These are phyloP conservation scores for Meganola albula DNA, from an alignment of 2,888 invertebrate genomes.

Conservation along the genomic window DNA sequence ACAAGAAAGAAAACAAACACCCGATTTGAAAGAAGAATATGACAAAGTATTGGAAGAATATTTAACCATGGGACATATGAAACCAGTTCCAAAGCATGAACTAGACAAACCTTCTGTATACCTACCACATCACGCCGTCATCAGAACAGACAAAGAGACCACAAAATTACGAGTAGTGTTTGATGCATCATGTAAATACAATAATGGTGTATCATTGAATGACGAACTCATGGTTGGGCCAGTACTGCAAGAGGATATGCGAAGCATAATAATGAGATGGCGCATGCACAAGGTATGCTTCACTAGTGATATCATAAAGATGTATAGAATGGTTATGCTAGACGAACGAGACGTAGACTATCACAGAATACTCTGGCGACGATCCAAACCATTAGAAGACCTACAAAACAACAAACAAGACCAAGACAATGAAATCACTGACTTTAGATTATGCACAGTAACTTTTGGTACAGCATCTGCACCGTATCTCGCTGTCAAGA, in stretches of 20 bases:
- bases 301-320: constrained; percentile 9
- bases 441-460: neutral
- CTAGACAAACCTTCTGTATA: no score
- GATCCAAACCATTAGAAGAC: no score
- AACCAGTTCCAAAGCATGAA: no score
- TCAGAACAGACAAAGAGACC: no score
- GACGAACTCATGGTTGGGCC: constrained; percentile 11
- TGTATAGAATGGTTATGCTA: constrained; percentile 7
- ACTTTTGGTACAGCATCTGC: constrained; percentile 1
- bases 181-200: constrained; percentile 2
- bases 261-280: constrained; percentile 12
- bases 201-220: constrained; percentile 7
- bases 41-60: no score
- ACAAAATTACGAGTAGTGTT: no score
- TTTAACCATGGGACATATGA: no score
- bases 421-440: neutral
- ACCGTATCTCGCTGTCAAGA: neutral
- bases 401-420: neutral
- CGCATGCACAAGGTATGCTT: constrained; percentile 8
- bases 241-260: constrained; percentile 7
- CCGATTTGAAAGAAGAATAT: no score
- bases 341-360: constrained; percentile 1
- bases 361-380: constrained; percentile 2
- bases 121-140: no score
- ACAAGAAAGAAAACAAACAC: no score